Evolutionary conservation across 1,140 invertebrate species (phyloP).

Genomic region (Megalopta genalis): DNA sequence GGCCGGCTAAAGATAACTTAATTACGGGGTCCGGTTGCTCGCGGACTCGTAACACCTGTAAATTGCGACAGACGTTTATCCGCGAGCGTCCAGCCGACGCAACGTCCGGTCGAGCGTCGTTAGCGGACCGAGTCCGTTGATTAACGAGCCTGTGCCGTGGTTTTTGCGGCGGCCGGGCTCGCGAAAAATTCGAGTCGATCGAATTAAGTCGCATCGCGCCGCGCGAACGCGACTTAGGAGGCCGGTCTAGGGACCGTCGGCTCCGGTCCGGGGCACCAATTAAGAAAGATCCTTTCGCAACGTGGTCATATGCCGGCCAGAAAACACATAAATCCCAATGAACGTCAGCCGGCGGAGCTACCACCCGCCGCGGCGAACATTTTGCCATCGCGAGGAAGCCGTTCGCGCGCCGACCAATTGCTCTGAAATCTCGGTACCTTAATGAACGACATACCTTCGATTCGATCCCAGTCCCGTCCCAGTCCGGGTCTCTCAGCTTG

Average conservation of each 20-base stretch:
- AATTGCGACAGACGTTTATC: constrained; percentile 30
- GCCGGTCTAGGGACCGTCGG: neutral
- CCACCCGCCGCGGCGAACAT: constrained; percentile 25
- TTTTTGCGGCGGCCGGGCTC: neutral
- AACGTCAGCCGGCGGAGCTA: constrained; percentile 19
- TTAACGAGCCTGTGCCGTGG: neutral
- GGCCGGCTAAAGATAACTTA: constrained; percentile 25
- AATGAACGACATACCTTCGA: constrained; percentile 37
- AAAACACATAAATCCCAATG: constrained; percentile 48
- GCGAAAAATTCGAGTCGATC: constrained; percentile 12
- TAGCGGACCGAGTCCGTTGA: constrained; percentile 8
- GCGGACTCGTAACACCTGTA: constrained; percentile 32
- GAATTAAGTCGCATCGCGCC: constrained; percentile 8
- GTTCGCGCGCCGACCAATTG: constrained; percentile 25
- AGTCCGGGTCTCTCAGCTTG: no score
- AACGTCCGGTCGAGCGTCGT: neutral
- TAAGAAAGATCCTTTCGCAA: constrained; percentile 46
- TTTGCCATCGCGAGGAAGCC: constrained; percentile 31
- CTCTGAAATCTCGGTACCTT: constrained; percentile 11
- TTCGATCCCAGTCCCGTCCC: neutral
- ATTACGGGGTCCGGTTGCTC: constrained; percentile 18
- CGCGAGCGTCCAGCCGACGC: neutral
- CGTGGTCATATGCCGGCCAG: constrained; percentile 10
- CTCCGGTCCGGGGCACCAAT: constrained; percentile 13
- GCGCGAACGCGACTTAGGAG: neutral